A percentile compares a stretch with the other conserved stretches of the same genome.
These are phyloP conservation scores for Cinclus cinclus DNA, from an alignment of 2,113 vertebrate species.

Conservation along the genomic window DNA sequence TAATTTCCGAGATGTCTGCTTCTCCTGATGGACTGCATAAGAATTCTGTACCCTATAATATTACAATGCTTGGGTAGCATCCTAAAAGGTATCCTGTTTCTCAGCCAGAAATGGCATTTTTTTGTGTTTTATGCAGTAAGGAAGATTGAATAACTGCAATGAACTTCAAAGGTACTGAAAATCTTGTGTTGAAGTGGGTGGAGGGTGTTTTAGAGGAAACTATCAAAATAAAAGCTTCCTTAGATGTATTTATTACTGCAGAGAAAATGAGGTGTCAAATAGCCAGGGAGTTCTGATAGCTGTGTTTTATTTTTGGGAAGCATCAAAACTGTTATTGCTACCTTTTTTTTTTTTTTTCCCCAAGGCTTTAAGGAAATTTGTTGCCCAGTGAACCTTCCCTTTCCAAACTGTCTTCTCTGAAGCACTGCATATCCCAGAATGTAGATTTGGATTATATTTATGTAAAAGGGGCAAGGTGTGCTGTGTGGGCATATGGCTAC, in stretches of 20 bases:
- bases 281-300: background rate
- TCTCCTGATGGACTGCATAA: background rate
- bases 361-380: background rate
- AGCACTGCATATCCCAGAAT: background rate
- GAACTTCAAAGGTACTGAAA: background rate
- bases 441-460: background rate
- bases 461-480: background rate
- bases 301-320: constrained; percentile 16
- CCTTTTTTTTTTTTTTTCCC: background rate
- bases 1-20: background rate
- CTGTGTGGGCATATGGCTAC: constrained; percentile 12
- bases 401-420: background rate
- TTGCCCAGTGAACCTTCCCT: background rate
- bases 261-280: constrained; percentile 6
- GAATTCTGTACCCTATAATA: background rate
- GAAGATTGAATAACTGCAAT: background rate
- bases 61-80: background rate
- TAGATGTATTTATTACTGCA: background rate
- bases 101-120: background rate
- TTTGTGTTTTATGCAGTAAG: background rate
- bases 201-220: background rate
- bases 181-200: background rate
- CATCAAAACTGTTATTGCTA: background rate
- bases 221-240: background rate
- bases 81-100: background rate